phyloP scores from a whole-genome alignment of 2,113 vertebrate genomes.

The Paraplagusia blochii region DNA sequence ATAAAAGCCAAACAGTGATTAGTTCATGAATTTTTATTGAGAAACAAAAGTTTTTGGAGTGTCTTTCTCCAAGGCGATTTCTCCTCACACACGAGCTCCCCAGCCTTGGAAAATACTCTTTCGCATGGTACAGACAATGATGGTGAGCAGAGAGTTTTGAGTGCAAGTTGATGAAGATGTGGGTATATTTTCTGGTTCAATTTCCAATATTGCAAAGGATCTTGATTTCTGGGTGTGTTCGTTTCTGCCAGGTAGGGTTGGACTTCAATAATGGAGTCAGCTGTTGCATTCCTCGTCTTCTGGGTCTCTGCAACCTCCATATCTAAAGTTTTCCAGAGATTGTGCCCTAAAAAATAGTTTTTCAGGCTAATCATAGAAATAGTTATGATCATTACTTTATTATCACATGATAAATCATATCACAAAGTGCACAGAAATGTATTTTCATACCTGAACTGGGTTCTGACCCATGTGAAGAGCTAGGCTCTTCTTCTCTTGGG shows the following conservation, averaged over 20 bases:
- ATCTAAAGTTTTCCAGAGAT: background rate
- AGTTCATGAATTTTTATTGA: too few species aligned
- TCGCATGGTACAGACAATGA: background rate
- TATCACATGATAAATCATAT: background rate
- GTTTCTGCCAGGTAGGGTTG: background rate
- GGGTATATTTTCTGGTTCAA: background rate
- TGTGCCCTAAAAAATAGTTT: background rate
- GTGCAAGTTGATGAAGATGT: background rate
- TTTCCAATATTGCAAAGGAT: background rate
- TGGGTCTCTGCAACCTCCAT: background rate
- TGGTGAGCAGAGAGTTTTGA: background rate
- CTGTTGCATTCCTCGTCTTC: background rate
- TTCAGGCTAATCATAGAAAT: too few species aligned
- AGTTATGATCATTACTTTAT: background rate
- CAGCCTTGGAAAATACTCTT: background rate
- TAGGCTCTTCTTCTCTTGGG: slow-evolving; percentile 10
- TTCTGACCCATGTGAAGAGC: slow-evolving; percentile 15
- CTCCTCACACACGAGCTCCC: slow-evolving; percentile 1
- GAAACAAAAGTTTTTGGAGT: background rate
- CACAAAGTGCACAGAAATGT: background rate
- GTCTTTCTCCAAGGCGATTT: slow-evolving; percentile 5
- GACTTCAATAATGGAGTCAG: slow-evolving; percentile 1
- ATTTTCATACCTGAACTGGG: background rate
- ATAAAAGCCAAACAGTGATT: slow-evolving; percentile 1
- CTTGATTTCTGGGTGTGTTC: background rate